phyloP scores from a whole-genome alignment of 1,140 invertebrate genomes.

The Bactericera cockerelli region DNA sequence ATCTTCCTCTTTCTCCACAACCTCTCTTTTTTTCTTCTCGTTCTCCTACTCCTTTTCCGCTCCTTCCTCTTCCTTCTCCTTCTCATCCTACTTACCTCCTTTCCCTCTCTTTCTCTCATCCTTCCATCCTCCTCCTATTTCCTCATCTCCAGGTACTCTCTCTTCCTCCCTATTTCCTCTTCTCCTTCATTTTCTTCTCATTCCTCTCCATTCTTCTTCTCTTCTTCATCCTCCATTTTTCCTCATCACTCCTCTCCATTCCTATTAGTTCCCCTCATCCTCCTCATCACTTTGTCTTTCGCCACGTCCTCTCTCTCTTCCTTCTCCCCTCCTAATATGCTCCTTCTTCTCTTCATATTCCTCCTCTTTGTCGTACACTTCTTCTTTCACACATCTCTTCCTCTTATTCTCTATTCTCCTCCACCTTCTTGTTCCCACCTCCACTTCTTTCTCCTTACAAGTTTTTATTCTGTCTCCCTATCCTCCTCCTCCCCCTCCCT shows the following conservation, averaged over 20 bases:
- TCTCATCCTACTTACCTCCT: background rate
- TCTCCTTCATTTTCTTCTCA: too few relatives aligned
- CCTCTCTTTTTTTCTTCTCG: slow-evolving; percentile 25
- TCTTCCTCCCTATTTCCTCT: slow-evolving; percentile 7
- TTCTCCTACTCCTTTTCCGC: slow-evolving; percentile 24
- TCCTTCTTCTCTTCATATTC: slow-evolving; percentile 6
- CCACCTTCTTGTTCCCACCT: background rate
- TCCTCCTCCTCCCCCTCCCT: slow-evolving; percentile 26
- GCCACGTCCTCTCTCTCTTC: slow-evolving; percentile 6
- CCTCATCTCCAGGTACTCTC: background rate
- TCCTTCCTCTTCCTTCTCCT: too few relatives aligned
- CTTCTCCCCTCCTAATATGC: background rate
- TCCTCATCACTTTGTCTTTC: too few relatives aligned
- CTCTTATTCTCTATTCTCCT: slow-evolving; percentile 9
- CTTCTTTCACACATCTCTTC: slow-evolving; percentile 20
- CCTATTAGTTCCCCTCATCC: background rate
- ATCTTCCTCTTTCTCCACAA: too few relatives aligned
- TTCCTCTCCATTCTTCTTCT: slow-evolving; percentile 10
- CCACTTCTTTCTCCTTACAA: background rate
- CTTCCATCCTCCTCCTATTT: slow-evolving; percentile 7
- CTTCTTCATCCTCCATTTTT: slow-evolving; percentile 6
- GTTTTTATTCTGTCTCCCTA: too few relatives aligned
- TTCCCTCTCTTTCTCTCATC: slow-evolving; percentile 7
- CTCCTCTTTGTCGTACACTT: background rate
- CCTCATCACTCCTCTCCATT: background rate